These are phyloP conservation scores for Mythimna albipuncta DNA, from an alignment of 2,888 invertebrate species.

Conservation along the genomic window DNA sequence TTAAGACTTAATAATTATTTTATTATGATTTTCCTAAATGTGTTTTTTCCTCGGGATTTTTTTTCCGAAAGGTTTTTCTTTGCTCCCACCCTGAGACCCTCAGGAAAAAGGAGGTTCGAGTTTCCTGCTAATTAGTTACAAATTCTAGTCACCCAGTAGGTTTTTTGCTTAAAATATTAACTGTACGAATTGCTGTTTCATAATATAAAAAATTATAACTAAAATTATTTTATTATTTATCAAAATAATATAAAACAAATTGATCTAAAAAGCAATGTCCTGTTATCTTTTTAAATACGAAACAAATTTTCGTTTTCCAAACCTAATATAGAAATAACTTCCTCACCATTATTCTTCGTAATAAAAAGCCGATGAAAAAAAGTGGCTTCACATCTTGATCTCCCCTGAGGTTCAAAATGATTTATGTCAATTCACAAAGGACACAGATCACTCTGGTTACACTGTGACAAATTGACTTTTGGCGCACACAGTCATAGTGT, in stretches of 20 bases:
- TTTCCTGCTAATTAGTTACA: too few species aligned
- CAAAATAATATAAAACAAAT: not conserved
- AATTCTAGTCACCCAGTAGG: too few species aligned
- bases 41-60: too few species aligned
- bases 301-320: not conserved
- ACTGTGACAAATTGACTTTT: constrained; percentile 70
- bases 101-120: too few species aligned
- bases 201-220: too few species aligned
- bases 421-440: constrained; percentile 63
- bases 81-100: too few species aligned
- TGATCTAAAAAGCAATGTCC: not conserved
- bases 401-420: constrained; percentile 58
- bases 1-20: not conserved
- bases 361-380: constrained; percentile 57
- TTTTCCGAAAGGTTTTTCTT: too few species aligned
- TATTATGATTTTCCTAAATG: too few species aligned
- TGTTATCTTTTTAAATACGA: not conserved
- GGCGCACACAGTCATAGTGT: constrained; percentile 68
- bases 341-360: constrained; percentile 23
- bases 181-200: too few species aligned
- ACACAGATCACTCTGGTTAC: constrained; percentile 61
- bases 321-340: constrained; percentile 22
- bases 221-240: not conserved
- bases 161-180: too few species aligned
- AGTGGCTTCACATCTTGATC: constrained; percentile 44